phyloP scores from a whole-genome alignment of 2,113 vertebrate species.

The Dinomys branickii region DNA sequence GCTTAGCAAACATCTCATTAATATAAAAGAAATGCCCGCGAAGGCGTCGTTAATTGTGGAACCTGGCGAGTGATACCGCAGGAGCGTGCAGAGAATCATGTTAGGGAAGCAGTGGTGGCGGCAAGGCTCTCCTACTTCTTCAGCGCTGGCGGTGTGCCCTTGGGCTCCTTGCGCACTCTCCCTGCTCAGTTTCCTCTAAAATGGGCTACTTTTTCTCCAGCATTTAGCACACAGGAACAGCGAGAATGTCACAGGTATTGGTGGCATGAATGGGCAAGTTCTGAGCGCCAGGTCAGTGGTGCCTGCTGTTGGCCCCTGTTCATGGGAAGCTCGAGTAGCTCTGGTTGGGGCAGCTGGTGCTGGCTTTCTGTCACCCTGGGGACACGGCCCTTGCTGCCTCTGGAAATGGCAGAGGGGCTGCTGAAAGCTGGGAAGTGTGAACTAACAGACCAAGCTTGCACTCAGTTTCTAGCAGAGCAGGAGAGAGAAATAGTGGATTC shows the following conservation, averaged over 20 bases:
- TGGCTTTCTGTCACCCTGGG: neutral
- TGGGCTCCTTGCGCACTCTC: neutral
- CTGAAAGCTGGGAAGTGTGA: neutral
- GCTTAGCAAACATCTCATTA: neutral
- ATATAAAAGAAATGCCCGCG: neutral
- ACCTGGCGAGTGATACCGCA: neutral
- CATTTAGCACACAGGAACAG: neutral
- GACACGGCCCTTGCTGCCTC: neutral
- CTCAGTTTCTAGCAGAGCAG: neutral
- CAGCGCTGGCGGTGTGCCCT: rapidly evolving
- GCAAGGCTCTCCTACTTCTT: rapidly evolving
- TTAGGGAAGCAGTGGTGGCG: neutral
- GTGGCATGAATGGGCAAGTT: neutral
- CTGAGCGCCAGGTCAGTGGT: neutral
- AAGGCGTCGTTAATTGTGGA: neutral
- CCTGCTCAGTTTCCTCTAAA: neutral
- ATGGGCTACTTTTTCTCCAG: neutral
- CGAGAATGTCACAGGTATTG: neutral
- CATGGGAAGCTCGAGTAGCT: neutral
- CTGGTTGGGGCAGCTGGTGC: neutral
- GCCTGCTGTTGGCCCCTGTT: neutral
- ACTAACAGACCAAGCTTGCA: neutral
- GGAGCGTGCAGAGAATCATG: neutral
- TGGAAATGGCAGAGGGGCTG: neutral
- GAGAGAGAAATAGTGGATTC: neutral